Evolutionary conservation across 2,888 invertebrate genomes (phyloP).

Genomic region (Baronia brevicornis): DNA sequence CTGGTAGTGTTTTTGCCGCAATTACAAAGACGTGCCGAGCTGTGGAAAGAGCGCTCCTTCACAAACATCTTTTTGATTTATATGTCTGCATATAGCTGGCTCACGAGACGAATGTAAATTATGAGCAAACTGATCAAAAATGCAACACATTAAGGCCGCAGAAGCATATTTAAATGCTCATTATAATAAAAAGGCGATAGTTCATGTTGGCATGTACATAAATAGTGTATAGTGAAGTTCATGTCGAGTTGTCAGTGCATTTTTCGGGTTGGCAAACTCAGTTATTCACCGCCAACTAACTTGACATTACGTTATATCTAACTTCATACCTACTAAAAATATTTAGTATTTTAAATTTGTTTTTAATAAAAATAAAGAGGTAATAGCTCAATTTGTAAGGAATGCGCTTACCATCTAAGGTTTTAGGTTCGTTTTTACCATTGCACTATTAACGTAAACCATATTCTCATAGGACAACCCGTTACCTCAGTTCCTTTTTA

Average conservation of each 20-base stretch:
- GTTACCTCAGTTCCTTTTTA: too few species aligned
- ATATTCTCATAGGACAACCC: too few species aligned
- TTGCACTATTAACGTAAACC: too few species aligned
- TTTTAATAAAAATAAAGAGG: too few species aligned
- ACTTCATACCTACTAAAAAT: too few species aligned
- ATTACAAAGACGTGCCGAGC: constrained; percentile 65
- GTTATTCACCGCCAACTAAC: too few species aligned
- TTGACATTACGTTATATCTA: too few species aligned
- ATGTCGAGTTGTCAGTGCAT: constrained; percentile 37
- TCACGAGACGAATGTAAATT: constrained; percentile 59
- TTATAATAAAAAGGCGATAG: constrained; percentile 72
- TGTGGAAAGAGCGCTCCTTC: constrained; percentile 55
- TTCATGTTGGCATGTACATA: constrained; percentile 49
- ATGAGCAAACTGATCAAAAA: constrained; percentile 67
- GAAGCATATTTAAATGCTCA: constrained; percentile 58
- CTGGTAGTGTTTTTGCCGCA: constrained; percentile 67
- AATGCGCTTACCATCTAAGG: too few species aligned
- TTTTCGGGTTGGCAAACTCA: too few species aligned
- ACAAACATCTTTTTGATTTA: constrained; percentile 69
- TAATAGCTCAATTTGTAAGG: too few species aligned
- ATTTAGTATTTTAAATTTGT: too few species aligned
- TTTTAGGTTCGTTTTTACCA: too few species aligned
- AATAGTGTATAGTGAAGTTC: constrained; percentile 33
- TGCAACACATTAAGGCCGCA: constrained; percentile 59
- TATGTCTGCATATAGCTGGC: constrained; percentile 53